These are phyloP conservation scores for Lates calcarifer DNA, from an alignment of 2,113 vertebrate species.

Conservation along the genomic window DNA sequence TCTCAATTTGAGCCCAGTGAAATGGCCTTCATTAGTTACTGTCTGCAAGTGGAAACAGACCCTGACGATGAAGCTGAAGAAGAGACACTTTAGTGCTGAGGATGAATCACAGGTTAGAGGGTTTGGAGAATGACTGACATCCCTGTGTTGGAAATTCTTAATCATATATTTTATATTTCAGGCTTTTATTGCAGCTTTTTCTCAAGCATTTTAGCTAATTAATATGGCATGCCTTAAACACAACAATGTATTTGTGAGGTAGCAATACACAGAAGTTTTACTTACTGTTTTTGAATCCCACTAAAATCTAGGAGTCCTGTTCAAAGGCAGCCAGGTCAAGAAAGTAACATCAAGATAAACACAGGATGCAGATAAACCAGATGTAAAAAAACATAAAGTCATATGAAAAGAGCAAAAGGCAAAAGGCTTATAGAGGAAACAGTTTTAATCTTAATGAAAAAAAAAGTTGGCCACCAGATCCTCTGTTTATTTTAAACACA, in stretches of 20 bases:
- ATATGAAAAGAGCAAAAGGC: slow-evolving; percentile 7
- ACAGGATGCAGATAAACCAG: background rate
- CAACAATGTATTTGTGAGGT: background rate
- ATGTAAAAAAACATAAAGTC: background rate
- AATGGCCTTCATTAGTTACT: slow-evolving; percentile 79
- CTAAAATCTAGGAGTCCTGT: background rate
- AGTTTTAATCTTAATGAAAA: slow-evolving; percentile 8
- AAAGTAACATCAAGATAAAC: background rate
- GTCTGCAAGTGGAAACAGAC: slow-evolving; percentile 82
- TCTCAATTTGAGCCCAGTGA: slow-evolving; percentile 67
- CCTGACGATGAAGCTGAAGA: slow-evolving; percentile 79
- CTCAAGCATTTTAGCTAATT: background rate
- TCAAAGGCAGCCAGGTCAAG: background rate
- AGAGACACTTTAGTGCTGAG: slow-evolving; percentile 65
- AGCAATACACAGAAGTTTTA: background rate
- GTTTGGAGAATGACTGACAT: background rate
- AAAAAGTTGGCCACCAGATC: background rate
- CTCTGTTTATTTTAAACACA: background rate
- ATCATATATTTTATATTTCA: background rate
- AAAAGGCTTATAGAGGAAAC: background rate
- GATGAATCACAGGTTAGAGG: slow-evolving; percentile 81
- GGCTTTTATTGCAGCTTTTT: background rate
- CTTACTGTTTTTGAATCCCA: background rate
- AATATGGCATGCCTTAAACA: background rate
- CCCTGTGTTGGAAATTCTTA: background rate